phyloP scores from a whole-genome alignment of 2,797 vertebrate species.

The Denticeps clupeoides region DNA sequence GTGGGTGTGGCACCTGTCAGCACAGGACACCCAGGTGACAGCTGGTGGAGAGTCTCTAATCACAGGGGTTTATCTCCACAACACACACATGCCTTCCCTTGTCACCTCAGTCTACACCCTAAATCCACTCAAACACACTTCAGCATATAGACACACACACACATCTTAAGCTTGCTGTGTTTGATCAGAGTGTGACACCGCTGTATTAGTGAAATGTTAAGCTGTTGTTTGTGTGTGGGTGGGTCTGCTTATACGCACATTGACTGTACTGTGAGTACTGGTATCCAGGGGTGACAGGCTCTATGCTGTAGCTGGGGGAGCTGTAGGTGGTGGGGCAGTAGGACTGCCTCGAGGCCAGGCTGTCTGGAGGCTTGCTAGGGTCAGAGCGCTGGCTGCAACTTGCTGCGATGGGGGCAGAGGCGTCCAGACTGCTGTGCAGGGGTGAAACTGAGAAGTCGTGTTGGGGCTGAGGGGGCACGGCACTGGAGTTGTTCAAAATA shows the following conservation, averaged over 20 bases:
- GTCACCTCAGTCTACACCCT: constrained; percentile 57
- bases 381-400: constrained; percentile 85
- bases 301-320: constrained; percentile 85
- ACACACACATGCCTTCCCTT: constrained; percentile 49
- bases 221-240: neutral
- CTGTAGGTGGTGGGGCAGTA: constrained; percentile 95
- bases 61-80: constrained; percentile 27
- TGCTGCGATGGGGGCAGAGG: constrained; percentile 73
- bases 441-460: constrained; percentile 93
- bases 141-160: constrained; percentile 13
- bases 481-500: constrained; percentile 78
- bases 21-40: constrained; percentile 51
- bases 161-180: neutral
- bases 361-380: constrained; percentile 83
- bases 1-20: constrained; percentile 59
- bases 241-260: constrained; percentile 65
- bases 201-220: too few species aligned
- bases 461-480: constrained; percentile 75
- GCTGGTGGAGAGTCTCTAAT: constrained; percentile 38
- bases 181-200: neutral
- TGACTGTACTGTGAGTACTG: constrained; percentile 92
- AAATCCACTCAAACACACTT: constrained; percentile 50
- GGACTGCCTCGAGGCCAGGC: constrained; percentile 81
- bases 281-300: constrained; percentile 81
- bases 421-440: constrained; percentile 77